phyloP scores from a whole-genome alignment of 2,113 vertebrate genomes.

The Numida meleagris region DNA sequence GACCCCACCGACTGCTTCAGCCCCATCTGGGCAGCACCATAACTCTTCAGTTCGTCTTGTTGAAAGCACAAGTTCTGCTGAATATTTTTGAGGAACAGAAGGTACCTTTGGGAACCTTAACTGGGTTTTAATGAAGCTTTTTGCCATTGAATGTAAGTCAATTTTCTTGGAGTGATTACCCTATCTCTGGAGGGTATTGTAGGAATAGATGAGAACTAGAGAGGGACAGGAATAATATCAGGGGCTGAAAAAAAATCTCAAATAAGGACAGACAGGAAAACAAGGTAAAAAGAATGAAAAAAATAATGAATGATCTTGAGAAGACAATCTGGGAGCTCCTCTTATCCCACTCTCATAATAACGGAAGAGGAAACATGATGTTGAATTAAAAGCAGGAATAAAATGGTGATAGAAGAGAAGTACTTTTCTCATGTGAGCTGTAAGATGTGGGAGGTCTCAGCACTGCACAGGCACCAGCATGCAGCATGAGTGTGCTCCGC shows the following conservation, averaged over 20 bases:
- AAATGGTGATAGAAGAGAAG: neutral
- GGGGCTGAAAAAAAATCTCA: conserved; percentile 40
- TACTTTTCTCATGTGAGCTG: neutral
- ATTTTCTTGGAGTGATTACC: conserved; percentile 62
- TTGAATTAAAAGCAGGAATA: conserved; percentile 26
- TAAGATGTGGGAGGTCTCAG: neutral
- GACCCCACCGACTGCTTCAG: accelerated
- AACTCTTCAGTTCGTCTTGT: accelerated
- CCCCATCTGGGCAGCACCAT: neutral
- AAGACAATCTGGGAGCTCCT: neutral
- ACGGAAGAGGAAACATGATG: neutral
- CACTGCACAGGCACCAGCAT: accelerated
- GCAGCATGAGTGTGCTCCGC: neutral
- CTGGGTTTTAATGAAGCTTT: conserved; percentile 61
- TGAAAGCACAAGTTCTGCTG: neutral
- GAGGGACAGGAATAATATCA: conserved; percentile 39
- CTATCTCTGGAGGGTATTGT: conserved; percentile 51
- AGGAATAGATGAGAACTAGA: conserved; percentile 44
- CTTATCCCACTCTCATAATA: neutral
- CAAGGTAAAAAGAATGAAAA: conserved; percentile 57
- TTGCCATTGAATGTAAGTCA: conserved; percentile 54
- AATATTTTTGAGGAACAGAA: conserved; percentile 7
- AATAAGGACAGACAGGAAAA: conserved; percentile 51
- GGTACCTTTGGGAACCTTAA: conserved; percentile 40
- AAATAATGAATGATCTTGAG: conserved; percentile 64